These are phyloP conservation scores for Drosophila equinoxialis DNA, from an alignment of 1,140 invertebrate species.

Conservation along the genomic window DNA sequence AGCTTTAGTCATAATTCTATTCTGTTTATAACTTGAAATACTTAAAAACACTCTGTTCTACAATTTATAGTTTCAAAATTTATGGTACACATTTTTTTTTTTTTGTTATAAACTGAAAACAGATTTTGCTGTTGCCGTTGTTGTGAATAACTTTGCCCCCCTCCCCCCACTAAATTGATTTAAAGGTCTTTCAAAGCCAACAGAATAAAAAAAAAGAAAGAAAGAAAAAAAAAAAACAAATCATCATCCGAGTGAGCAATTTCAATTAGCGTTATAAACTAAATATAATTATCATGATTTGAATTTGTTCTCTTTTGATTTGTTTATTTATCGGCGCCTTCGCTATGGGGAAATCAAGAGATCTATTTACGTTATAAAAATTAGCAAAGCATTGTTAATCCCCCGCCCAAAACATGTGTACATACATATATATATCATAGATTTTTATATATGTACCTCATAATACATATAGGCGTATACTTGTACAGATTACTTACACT, in stretches of 20 bases:
- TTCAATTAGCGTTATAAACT: slow-evolving; percentile 75
- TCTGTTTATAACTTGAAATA: slow-evolving; percentile 21
- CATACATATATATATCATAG: slow-evolving; percentile 34
- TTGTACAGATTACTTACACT: slow-evolving; percentile 84
- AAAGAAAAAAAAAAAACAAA: not conserved
- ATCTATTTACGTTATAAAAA: slow-evolving; percentile 71
- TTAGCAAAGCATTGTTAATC: slow-evolving; percentile 75
- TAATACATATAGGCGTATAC: not conserved
- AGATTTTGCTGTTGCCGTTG: not conserved
- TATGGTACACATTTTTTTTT: slow-evolving; percentile 47
- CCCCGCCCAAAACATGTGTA: slow-evolving; percentile 16
- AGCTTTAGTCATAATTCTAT: slow-evolving; percentile 58
- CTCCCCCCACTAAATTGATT: slow-evolving; percentile 47
- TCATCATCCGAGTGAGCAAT: slow-evolving; percentile 49
- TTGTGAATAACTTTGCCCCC: not conserved
- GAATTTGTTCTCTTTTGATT: slow-evolving; percentile 39
- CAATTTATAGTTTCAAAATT: slow-evolving; percentile 43
- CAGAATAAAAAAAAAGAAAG: not conserved
- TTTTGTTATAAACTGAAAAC: slow-evolving; percentile 1
- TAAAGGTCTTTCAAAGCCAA: slow-evolving; percentile 32
- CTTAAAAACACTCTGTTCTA: slow-evolving; percentile 27
- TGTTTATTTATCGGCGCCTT: slow-evolving; percentile 45
- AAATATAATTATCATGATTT: slow-evolving; percentile 73
- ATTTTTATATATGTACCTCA: slow-evolving; percentile 25
- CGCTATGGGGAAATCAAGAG: slow-evolving; percentile 31